These are phyloP conservation scores for Helicoverpa assulta DNA, from an alignment of 2,888 invertebrate species.

Conservation along the genomic window DNA sequence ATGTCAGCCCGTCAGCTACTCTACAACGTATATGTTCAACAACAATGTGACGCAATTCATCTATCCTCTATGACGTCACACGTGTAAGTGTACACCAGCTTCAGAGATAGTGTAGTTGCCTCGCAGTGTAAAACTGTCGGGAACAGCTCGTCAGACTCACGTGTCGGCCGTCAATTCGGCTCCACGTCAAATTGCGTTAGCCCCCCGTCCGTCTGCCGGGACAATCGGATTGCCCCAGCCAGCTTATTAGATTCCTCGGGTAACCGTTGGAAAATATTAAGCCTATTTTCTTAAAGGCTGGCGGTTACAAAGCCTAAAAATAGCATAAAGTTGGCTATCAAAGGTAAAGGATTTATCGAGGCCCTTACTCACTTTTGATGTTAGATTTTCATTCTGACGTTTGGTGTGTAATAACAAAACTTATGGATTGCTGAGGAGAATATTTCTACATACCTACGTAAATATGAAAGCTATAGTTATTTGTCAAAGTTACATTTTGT, in stretches of 20 bases:
- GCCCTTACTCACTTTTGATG: not conserved
- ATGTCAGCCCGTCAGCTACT: no score
- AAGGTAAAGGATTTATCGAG: constrained; percentile 10
- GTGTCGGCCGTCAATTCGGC: constrained; percentile 43
- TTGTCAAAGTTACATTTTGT: no score
- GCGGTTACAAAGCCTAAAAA: constrained; percentile 2
- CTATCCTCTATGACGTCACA: not conserved
- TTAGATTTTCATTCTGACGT: not conserved
- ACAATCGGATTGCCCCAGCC: constrained; percentile 63
- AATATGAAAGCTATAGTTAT: no score
- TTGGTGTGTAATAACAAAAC: not conserved
- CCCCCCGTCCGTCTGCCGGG: constrained; percentile 58
- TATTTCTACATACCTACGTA: not conserved
- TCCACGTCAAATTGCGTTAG: constrained; percentile 57
- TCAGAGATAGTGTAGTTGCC: not conserved
- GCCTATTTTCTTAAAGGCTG: constrained; percentile 36
- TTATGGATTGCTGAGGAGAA: not conserved
- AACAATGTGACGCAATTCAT: not conserved
- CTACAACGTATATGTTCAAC: not conserved
- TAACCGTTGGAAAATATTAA: constrained; percentile 50
- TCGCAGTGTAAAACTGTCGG: constrained; percentile 33
- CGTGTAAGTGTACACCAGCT: not conserved
- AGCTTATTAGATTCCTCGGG: constrained; percentile 59
- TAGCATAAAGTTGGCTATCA: not conserved
- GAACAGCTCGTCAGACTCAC: constrained; percentile 49